These are phyloP conservation scores for Pterostichus niger DNA, from an alignment of 2,888 invertebrate genomes.

Conservation along the genomic window DNA sequence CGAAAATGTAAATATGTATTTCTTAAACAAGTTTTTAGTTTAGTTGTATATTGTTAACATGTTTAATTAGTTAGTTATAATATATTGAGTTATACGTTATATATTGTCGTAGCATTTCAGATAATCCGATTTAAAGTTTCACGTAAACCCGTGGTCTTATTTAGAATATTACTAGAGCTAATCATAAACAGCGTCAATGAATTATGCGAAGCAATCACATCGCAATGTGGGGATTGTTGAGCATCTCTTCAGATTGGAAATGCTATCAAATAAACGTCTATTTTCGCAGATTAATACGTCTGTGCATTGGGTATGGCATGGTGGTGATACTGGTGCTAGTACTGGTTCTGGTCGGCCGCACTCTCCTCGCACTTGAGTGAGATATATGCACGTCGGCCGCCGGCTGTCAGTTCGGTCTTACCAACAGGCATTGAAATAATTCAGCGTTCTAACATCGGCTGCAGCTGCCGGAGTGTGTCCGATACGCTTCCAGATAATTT, in stretches of 20 bases:
- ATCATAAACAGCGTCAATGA: not conserved
- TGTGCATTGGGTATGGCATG: not conserved
- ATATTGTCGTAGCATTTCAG: no score
- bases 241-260: not conserved
- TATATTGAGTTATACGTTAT: no score
- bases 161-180: not conserved
- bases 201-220: not conserved
- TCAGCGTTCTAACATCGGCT: slow-evolving; percentile 34
- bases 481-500: slow-evolving; percentile 12
- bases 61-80: no score
- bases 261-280: slow-evolving; percentile 44
- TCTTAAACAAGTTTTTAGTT: no score
- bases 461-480: slow-evolving; percentile 27
- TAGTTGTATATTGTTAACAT: no score
- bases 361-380: not conserved
- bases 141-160: no score
- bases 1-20: no score
- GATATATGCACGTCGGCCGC: slow-evolving; percentile 28
- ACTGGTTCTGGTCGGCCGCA: no score
- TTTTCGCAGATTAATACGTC: slow-evolving; percentile 46
- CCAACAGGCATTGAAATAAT: slow-evolving; percentile 35
- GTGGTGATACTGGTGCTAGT: no score
- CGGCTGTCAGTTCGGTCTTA: slow-evolving; percentile 30
- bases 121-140: no score
- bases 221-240: not conserved